Evolutionary conservation across 2,888 invertebrate species (phyloP).

Genomic region (Polymixis lichenea): DNA sequence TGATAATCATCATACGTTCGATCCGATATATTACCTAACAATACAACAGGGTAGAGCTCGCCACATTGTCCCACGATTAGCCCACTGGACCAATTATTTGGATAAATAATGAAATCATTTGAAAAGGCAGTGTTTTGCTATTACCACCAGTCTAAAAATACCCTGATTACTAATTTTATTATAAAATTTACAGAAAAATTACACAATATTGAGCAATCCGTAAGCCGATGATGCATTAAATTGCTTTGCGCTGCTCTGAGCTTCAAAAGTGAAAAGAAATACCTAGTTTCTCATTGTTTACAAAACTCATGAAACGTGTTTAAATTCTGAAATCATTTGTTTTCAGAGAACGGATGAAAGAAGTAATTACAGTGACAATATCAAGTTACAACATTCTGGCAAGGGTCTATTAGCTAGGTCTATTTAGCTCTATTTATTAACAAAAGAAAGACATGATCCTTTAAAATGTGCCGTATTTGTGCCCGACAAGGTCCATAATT

Average conservation of each 20-base stretch:
- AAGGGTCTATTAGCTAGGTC: neutral
- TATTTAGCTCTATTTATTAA: neutral
- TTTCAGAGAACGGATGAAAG: neutral
- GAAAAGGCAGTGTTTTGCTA: neutral
- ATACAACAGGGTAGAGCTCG: neutral
- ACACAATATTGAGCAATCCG: constrained; percentile 5
- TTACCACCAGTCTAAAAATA: neutral
- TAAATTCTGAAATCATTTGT: neutral
- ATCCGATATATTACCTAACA: neutral
- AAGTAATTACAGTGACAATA: neutral
- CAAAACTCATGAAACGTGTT: constrained; percentile 16
- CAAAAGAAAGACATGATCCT: neutral
- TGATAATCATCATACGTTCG: neutral
- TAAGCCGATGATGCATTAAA: constrained; percentile 28
- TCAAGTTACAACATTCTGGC: neutral
- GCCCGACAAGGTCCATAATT: too few relatives aligned
- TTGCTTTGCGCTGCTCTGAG: neutral
- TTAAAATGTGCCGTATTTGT: too few relatives aligned
- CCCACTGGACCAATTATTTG: neutral
- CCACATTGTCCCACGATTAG: neutral
- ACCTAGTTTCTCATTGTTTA: neutral
- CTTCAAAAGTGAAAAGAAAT: neutral
- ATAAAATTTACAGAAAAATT: neutral
- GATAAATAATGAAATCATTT: neutral
- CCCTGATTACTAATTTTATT: neutral